A percentile compares a stretch with the other conserved stretches of the same genome.
These are phyloP conservation scores for Cheiracanthium punctorium DNA, from an alignment of 2,888 invertebrate genomes.

Conservation along the genomic window DNA sequence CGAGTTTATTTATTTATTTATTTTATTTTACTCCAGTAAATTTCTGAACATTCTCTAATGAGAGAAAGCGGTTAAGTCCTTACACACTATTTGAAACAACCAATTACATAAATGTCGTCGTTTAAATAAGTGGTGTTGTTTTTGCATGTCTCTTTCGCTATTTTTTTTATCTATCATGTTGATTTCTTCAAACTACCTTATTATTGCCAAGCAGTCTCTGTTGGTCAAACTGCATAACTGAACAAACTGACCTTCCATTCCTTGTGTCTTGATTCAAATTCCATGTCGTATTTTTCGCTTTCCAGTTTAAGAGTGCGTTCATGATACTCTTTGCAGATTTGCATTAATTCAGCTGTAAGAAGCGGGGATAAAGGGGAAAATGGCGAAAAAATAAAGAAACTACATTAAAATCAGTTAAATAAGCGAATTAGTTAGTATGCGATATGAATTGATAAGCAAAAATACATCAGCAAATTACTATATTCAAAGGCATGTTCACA, in stretches of 20 bases:
- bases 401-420: slow-evolving; percentile 55
- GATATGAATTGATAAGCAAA: slow-evolving; percentile 1
- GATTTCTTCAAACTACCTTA: neutral
- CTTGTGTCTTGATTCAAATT: slow-evolving; percentile 99
- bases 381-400: slow-evolving; percentile 38
- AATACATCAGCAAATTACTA: slow-evolving; percentile 12
- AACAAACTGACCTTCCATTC: slow-evolving; percentile 92
- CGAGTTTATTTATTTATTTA: too few relatives aligned
- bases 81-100: too few relatives aligned
- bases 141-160: neutral
- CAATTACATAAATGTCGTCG: too few relatives aligned
- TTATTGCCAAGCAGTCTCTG: neutral
- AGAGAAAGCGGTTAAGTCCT: too few relatives aligned
- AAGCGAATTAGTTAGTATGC: slow-evolving; percentile 57
- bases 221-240: neutral
- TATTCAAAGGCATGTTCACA: neutral
- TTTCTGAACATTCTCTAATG: too few relatives aligned
- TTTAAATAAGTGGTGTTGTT: too few relatives aligned
- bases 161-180: neutral
- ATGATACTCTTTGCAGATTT: slow-evolving; percentile 96
- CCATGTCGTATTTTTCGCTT: slow-evolving; percentile 99
- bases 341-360: slow-evolving; percentile 89
- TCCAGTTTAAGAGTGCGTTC: slow-evolving; percentile 97
- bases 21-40: too few relatives aligned
- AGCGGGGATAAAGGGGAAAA: slow-evolving; percentile 39